phyloP scores from a whole-genome alignment of 2,113 vertebrate species.

The Sialia sialis region DNA sequence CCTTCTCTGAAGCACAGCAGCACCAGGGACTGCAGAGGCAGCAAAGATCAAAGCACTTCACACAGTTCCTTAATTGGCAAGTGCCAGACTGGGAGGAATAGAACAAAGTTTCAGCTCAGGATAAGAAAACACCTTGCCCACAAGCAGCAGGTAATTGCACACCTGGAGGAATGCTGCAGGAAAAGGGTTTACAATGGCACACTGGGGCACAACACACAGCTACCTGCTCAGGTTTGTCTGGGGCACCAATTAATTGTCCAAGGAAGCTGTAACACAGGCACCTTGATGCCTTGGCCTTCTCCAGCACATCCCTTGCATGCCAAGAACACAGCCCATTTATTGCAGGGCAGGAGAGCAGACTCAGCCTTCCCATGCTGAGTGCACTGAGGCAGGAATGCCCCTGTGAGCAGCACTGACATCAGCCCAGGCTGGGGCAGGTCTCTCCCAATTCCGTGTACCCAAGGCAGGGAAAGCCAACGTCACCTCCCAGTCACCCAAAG shows the following conservation, averaged over 20 bases:
- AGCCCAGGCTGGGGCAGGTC: not conserved
- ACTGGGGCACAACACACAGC: not conserved
- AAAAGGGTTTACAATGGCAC: not conserved
- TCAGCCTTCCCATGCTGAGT: not conserved
- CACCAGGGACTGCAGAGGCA: not conserved
- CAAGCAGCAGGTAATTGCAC: not conserved
- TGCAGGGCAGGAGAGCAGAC: not conserved
- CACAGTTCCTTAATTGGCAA: not conserved
- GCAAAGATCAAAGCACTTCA: not conserved
- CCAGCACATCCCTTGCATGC: slow-evolving; percentile 20
- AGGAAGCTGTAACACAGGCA: not conserved
- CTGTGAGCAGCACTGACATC: no score
- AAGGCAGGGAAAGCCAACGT: accelerated
- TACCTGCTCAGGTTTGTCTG: not conserved
- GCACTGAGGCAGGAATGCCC: not conserved
- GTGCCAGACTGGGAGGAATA: not conserved
- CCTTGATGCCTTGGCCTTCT: not conserved
- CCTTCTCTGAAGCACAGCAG: not conserved
- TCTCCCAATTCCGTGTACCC: not conserved
- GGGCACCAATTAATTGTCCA: slow-evolving; percentile 2
- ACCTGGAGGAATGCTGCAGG: not conserved
- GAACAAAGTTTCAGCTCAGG: not conserved
- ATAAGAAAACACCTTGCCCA: not conserved
- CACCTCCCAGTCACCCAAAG: not conserved
- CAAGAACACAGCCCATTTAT: not conserved